Base-by-base conservation (phyloP, 92 coral and sea anemone species). In the Phenganax subtilis region DNA sequence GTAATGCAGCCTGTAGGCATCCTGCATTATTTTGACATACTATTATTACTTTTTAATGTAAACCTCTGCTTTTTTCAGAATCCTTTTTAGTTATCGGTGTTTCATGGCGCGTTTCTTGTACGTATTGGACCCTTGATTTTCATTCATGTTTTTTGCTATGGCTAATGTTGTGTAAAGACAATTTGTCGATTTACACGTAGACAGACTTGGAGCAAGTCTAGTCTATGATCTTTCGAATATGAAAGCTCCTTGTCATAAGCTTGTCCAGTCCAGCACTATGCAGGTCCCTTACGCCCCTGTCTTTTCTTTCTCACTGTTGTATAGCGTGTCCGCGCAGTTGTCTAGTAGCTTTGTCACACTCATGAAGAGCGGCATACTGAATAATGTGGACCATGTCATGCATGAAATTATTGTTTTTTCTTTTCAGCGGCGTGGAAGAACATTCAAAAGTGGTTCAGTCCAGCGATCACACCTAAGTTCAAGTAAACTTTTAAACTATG, bases 81-180 rank as follows among this genome's bases (percentile, higher is more conserved):
- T 51, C 72, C 15, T 79, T 79, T 65, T n/a, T 79, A 0, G 83
- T 79, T 44, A 17, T 79, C 51, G 74, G 51, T 52, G 83, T 79
- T 55, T 51, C 83, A 52, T 79, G 83, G 83, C 83, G 83, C 15
- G 72, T 79, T 65, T 63, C 83, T 30, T 67, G 83, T 79, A 63
- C 28, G 57, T 60, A 75, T 72, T 65, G 27, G 31, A 65, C 27
- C 16, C 15, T 17, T 17, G 3, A 17, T 65, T 17, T 65, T 28
- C 10, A 44, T 3, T 51, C 44, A 20, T 57, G 12, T 8, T 3
- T 53, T 27, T 73, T 30, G 54, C 11, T 2, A 3, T 25, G 4
- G 20, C 20, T 59, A n/a, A 10, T 59, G 20, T 3, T 14, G 16
- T 59, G 65, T 10, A 25, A 59, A 59, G 15, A 6, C 6, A 59